Evolutionary conservation across 2,888 invertebrate species (phyloP).

Genomic region (Xiphydria camelus): DNA sequence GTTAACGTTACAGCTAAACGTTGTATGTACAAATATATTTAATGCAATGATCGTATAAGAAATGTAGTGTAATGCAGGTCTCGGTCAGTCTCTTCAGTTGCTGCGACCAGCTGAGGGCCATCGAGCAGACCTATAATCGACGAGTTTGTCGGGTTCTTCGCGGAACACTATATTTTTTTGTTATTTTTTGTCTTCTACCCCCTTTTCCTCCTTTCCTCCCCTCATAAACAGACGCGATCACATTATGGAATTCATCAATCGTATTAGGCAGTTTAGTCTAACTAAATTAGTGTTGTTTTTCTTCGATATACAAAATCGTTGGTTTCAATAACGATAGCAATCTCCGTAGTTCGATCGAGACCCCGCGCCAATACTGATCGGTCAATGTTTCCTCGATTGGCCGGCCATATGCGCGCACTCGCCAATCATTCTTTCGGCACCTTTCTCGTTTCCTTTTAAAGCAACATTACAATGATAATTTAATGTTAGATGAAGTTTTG

Average conservation of each 20-base stretch:
- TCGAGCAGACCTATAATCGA: conserved; percentile 33
- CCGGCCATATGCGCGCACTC: not conserved
- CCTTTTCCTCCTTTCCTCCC: too few relatives aligned
- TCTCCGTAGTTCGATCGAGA: too few relatives aligned
- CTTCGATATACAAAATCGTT: not conserved
- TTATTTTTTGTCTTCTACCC: too few relatives aligned
- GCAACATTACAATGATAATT: too few relatives aligned
- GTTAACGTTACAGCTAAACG: conserved; percentile 47
- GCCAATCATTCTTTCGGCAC: not conserved
- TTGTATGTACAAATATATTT: conserved; percentile 53
- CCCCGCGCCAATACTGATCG: conserved; percentile 33
- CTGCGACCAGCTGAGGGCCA: conserved; percentile 44
- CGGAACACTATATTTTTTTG: conserved; percentile 8
- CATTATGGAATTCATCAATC: conserved; percentile 29
- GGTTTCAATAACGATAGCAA: not conserved
- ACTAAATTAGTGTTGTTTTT: too few relatives aligned
- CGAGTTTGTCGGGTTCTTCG: conserved; percentile 1
- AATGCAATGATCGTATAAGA: conserved; percentile 49
- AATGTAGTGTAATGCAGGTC: conserved; percentile 56
- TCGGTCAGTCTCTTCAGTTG: conserved; percentile 56
- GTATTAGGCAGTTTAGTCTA: conserved; percentile 7
- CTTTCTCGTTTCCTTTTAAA: not conserved
- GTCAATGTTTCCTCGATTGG: conserved; percentile 22
- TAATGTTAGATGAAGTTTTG: too few relatives aligned
- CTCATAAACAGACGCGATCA: conserved; percentile 27